Evolutionary conservation across 2,113 vertebrate species (phyloP).

Genomic region (Salvelinus fontinalis): DNA sequence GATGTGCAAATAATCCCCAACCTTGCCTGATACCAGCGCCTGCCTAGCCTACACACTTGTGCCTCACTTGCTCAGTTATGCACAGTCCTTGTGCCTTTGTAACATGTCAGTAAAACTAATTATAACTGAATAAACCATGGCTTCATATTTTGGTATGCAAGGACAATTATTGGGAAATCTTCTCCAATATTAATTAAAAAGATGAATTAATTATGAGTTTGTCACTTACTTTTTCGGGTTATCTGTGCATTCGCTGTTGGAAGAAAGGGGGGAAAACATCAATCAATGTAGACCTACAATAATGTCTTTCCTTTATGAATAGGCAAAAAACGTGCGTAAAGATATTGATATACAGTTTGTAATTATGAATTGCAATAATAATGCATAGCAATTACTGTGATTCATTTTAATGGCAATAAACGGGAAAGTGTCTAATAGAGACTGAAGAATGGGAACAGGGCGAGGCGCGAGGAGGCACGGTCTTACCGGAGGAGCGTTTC

Average conservation of each 20-base stretch:
- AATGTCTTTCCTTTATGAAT: not conserved
- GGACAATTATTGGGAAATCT: not conserved
- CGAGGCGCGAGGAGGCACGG: not conserved
- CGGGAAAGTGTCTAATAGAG: not conserved
- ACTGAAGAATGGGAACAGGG: not conserved
- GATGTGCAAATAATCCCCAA: not conserved
- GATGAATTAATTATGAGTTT: not conserved
- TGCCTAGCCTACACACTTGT: not conserved
- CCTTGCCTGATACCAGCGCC: not conserved
- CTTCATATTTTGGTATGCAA: not conserved
- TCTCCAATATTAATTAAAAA: not conserved
- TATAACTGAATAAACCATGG: not conserved
- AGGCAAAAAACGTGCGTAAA: not conserved
- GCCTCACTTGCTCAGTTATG: not conserved
- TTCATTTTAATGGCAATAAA: not conserved
- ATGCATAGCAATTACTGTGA: not conserved
- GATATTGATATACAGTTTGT: not conserved
- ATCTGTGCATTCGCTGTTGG: constrained; percentile 85
- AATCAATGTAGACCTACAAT: not conserved
- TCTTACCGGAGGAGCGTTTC: constrained; percentile 89
- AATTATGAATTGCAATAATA: not conserved
- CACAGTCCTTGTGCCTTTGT: not conserved
- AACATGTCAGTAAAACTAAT: not conserved
- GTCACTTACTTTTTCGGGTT: constrained; percentile 91
- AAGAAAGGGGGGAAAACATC: constrained; percentile 23